A percentile compares a stretch with the other conserved stretches of the same genome.
Conservation (phyloP, 2,797 vertebrate species). For the Halcyon smyrnensis region DNA sequence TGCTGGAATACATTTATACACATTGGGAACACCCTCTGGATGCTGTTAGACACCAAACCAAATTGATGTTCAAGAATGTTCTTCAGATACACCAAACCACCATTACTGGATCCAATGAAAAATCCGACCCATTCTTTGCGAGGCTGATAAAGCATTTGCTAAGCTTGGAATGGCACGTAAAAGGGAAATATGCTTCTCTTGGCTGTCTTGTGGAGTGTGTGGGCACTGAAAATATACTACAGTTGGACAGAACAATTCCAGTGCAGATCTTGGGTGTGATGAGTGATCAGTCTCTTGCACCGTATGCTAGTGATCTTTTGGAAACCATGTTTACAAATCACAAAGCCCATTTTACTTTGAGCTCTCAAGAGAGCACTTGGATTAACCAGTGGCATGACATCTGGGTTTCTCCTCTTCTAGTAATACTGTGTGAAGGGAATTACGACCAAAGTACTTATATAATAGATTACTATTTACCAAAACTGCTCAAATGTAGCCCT, state of each 20-base stretch:
- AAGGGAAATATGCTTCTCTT: constrained; percentile 91
- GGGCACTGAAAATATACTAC: constrained; percentile 84
- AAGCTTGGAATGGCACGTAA: constrained; percentile 91
- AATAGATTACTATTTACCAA: constrained; percentile 94
- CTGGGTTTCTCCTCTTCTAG: constrained; percentile 91
- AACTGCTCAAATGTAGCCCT: constrained; percentile 89
- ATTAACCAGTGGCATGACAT: constrained; percentile 87
- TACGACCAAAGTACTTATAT: constrained; percentile 90
- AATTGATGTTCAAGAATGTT: constrained; percentile 89
- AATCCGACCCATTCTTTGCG: constrained; percentile 82
- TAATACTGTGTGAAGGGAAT: constrained; percentile 86
- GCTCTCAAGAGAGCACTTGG: constrained; percentile 73
- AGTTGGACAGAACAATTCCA: constrained; percentile 84
- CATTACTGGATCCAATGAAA: background rate
- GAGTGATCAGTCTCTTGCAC: constrained; percentile 91
- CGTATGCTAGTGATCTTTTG: constrained; percentile 91
- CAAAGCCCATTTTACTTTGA: constrained; percentile 81
- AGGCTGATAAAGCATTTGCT: constrained; percentile 84
- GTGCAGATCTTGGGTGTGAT: constrained; percentile 86
- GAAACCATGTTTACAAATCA: constrained; percentile 94
- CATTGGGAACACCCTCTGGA: constrained; percentile 97
- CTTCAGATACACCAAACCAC: constrained; percentile 84
- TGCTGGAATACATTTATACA: constrained; percentile 91
- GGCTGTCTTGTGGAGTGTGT: constrained; percentile 88
- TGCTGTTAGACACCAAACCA: constrained; percentile 92